These are phyloP conservation scores for Mesembrinibis cayennensis DNA, from an alignment of 2,113 vertebrate species.

Conservation along the genomic window DNA sequence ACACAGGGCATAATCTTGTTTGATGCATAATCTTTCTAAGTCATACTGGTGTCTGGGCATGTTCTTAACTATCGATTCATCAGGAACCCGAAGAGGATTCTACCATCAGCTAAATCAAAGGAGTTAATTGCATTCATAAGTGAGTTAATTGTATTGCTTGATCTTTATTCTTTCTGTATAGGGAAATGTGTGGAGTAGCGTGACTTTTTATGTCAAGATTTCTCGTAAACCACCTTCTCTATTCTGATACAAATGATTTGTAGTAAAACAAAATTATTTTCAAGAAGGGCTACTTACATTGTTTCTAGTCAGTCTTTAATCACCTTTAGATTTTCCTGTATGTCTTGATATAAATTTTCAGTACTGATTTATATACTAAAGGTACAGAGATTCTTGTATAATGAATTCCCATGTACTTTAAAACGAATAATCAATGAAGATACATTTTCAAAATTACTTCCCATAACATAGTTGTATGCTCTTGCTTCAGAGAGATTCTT, in stretches of 20 bases:
- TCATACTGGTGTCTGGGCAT: neutral
- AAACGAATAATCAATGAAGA: constrained; percentile 2
- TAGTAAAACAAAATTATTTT: neutral
- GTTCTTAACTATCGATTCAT: neutral
- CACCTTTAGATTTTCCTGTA: neutral
- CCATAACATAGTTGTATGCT: neutral
- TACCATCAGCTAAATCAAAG: neutral
- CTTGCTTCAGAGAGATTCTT: neutral
- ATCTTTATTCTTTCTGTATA: neutral
- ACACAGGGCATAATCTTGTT: neutral
- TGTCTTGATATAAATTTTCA: neutral
- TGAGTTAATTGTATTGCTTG: neutral
- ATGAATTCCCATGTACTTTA: constrained; percentile 14
- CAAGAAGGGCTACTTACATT: neutral
- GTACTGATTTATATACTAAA: neutral
- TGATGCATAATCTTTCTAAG: neutral
- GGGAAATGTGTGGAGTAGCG: neutral
- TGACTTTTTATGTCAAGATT: neutral
- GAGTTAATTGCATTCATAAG: neutral
- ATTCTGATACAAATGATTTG: neutral
- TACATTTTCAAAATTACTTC: constrained; percentile 16
- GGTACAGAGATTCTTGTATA: neutral
- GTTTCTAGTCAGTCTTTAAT: constrained; percentile 34
- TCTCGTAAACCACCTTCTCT: neutral
- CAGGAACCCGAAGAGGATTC: neutral